Conservation (phyloP, 1,140 invertebrate species). For the Globodera ellingtonae region DNA sequence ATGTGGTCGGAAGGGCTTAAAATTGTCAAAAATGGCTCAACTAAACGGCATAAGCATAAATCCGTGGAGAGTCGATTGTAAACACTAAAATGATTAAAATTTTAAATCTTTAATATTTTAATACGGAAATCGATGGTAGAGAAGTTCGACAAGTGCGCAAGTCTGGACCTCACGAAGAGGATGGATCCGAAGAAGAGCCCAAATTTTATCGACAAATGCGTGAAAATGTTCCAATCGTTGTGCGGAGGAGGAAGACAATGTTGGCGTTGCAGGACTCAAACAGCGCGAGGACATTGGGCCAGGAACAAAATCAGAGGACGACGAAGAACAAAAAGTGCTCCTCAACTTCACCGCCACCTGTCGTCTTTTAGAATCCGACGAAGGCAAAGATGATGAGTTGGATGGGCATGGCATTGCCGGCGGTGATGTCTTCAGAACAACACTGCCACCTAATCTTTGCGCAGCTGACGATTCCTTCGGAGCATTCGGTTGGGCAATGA, state of each 20-base stretch:
- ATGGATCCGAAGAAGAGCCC: slow-evolving; percentile 41
- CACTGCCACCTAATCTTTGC: not conserved
- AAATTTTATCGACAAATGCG: slow-evolving; percentile 31
- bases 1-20: slow-evolving; percentile 17
- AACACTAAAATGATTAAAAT: slow-evolving; percentile 27
- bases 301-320: not conserved
- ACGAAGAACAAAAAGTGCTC: not conserved
- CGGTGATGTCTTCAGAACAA: not conserved
- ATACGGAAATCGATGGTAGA: not conserved
- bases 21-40: slow-evolving; percentile 40
- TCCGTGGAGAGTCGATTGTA: slow-evolving; percentile 44
- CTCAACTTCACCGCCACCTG: not conserved
- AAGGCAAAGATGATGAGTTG: not conserved
- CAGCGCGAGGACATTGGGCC: not conserved
- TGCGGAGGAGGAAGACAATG: not conserved
- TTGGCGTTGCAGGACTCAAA: slow-evolving; percentile 2
- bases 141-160: slow-evolving; percentile 23
- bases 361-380: slow-evolving; percentile 9
- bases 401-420: not conserved
- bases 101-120: slow-evolving; percentile 9
- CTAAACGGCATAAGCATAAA: slow-evolving; percentile 36
- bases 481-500: not conserved
- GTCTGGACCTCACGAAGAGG: slow-evolving; percentile 40
- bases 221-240: slow-evolving; percentile 31
- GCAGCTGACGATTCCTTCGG: not conserved